Percentiles rank a stretch among this genome's conserved stretches.
These are phyloP conservation scores for Capreolus pygargus DNA, from an alignment of 2,113 vertebrate species.

Conservation along the genomic window DNA sequence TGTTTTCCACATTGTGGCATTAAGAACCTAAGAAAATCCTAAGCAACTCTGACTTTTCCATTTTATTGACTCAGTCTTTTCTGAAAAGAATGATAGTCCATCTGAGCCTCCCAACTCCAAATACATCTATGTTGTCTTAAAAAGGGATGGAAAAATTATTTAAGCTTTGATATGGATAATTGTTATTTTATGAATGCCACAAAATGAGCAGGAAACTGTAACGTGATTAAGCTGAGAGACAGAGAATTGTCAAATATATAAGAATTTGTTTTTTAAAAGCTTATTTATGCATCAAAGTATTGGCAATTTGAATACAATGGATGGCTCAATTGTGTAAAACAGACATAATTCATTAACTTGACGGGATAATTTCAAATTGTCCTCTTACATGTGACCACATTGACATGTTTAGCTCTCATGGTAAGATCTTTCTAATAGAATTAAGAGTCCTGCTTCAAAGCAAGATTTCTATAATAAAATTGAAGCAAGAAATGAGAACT, in stretches of 20 bases:
- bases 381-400: not conserved
- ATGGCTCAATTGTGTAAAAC: not conserved
- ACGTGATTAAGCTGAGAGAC: not conserved
- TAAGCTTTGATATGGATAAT: not conserved
- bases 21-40: not conserved
- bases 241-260: not conserved
- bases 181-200: constrained; percentile 14
- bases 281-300: not conserved
- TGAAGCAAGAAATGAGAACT: not conserved
- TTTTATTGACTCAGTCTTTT: not conserved
- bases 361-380: constrained; percentile 19
- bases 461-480: constrained; percentile 4
- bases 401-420: not conserved
- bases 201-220: not conserved
- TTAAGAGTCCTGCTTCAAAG: constrained; percentile 42
- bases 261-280: not conserved
- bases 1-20: not conserved
- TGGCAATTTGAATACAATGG: constrained; percentile 5
- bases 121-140: not conserved
- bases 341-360: constrained; percentile 16
- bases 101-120: not conserved
- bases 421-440: not conserved
- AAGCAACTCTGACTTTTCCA: not conserved
- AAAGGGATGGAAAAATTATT: not conserved
- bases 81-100: not conserved